Evolutionary conservation across 2,113 vertebrate species (phyloP), one percentile per base, ranked within the genome.

Genomic region (Gambusia holbrooki): DNA sequence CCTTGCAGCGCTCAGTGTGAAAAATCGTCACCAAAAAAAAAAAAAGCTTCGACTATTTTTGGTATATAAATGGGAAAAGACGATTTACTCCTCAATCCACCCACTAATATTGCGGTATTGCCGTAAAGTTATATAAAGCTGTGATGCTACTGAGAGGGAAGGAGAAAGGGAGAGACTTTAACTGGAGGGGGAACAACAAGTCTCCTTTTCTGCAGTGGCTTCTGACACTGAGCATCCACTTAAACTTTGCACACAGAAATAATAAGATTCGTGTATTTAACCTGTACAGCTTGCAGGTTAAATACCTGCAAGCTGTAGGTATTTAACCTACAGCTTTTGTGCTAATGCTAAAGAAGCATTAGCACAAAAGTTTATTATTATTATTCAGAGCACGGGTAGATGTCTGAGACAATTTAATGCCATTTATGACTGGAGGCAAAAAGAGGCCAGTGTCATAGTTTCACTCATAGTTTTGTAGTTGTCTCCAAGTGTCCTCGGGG

Each of bases 61-160:
- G 73, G 28, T 69, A 83, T 91, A 83, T 74, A 89, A 88, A 91
- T 84, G 91, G 80, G 72, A 80, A 19, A 73, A 87, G 87, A 90
- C 70, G 80, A 85, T 67, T 86, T 74, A 77, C 67, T 83, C 80
- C 71, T n/a, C 14, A 80, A 92, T 90, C 87, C 87, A 66, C 73
- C 85, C 77, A 87, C 85, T 81, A 79, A 87, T 84, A 87, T 84
- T 84, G 87, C 84, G 69, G 84, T 71, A 71, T 75, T 71, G 74
- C 81, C 60, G 74, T 79, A 7, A 51, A 69, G 84, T 84, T 92
- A 92, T 92, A 90, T 89, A 84, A 91, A 92, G 90, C 77, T 11
- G 58, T 12, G 79, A 85, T 88, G 82, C 74, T 85, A 73, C 79
- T 88, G 74, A 77, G 35, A 37, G 35, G 11, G 35, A 11, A 37